Percentiles rank a stretch among this genome's conserved stretches.
Evolutionary conservation across 2,888 invertebrate genomes (phyloP).

Genomic region (Bembecia ichneumoniformis): DNA sequence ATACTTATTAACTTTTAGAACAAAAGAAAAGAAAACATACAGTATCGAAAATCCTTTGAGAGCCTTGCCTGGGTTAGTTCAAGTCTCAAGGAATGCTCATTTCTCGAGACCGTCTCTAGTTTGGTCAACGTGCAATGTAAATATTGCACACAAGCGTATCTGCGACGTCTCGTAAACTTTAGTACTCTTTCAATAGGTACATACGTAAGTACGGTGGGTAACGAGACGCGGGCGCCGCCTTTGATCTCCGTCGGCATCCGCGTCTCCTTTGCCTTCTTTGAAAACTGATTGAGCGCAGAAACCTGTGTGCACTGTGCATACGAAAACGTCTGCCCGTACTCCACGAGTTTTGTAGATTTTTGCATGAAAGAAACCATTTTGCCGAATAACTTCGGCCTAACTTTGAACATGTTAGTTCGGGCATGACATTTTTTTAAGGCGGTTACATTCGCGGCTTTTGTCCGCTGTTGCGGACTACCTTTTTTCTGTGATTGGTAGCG

Average conservation of each 20-base stretch:
- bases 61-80: not conserved
- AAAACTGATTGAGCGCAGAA: constrained; percentile 64
- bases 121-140: constrained; percentile 6
- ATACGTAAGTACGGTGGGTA: constrained; percentile 22
- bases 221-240: constrained; percentile 37
- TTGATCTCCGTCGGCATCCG: constrained; percentile 46
- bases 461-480: constrained; percentile 1
- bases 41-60: not conserved
- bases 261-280: constrained; percentile 54
- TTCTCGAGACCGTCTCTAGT: constrained; percentile 2
- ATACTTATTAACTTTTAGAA: not conserved
- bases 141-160: constrained; percentile 2
- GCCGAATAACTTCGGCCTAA: constrained; percentile 4
- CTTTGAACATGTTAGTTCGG: not conserved
- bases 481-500: not conserved
- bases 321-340: constrained; percentile 42
- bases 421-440: not conserved
- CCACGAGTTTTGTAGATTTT: constrained; percentile 39
- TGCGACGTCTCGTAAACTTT: not conserved
- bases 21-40: not conserved
- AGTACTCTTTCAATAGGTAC: not conserved
- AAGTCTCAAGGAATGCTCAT: constrained; percentile 3
- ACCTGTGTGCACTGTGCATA: constrained; percentile 65
- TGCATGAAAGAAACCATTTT: constrained; percentile 39
- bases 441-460: constrained; percentile 1